Conservation (phyloP, 2,113 vertebrate genomes). For the Lepus americanus region DNA sequence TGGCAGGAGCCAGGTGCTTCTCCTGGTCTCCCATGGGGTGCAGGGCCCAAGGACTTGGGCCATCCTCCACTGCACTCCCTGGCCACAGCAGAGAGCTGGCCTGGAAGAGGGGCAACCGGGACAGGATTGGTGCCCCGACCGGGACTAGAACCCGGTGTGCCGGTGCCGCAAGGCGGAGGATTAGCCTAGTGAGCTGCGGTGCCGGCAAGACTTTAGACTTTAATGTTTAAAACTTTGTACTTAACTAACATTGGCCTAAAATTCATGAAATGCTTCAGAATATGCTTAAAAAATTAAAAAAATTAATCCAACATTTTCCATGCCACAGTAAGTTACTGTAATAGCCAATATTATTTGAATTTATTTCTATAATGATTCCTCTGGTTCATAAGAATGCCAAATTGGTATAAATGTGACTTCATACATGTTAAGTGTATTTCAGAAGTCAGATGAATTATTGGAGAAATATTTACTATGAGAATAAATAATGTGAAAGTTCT, state of each 20-base stretch:
- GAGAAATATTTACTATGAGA: neutral
- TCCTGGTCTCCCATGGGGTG: too few species aligned
- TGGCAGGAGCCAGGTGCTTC: too few species aligned
- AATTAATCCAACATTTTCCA: neutral
- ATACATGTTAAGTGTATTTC: neutral
- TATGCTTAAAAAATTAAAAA: neutral
- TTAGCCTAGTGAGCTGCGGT: too few species aligned
- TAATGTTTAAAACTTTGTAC: neutral
- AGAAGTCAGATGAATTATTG: constrained; percentile 6
- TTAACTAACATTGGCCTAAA: neutral
- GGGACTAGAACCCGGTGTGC: too few species aligned
- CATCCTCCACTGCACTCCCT: too few species aligned
- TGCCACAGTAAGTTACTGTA: neutral
- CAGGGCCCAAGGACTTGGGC: too few species aligned
- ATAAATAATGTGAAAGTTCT: constrained; percentile 14
- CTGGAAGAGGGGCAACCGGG: too few species aligned
- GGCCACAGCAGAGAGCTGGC: too few species aligned
- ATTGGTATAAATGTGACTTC: neutral
- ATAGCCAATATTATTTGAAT: neutral
- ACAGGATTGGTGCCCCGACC: too few species aligned
- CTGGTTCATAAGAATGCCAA: neutral
- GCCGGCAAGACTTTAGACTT: neutral
- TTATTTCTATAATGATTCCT: neutral
- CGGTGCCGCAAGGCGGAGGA: too few species aligned
- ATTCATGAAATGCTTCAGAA: neutral